Evolutionary conservation across 2,113 vertebrate species (phyloP), one percentile per base, ranked within the genome.

Genomic region (Mixornis gularis): DNA sequence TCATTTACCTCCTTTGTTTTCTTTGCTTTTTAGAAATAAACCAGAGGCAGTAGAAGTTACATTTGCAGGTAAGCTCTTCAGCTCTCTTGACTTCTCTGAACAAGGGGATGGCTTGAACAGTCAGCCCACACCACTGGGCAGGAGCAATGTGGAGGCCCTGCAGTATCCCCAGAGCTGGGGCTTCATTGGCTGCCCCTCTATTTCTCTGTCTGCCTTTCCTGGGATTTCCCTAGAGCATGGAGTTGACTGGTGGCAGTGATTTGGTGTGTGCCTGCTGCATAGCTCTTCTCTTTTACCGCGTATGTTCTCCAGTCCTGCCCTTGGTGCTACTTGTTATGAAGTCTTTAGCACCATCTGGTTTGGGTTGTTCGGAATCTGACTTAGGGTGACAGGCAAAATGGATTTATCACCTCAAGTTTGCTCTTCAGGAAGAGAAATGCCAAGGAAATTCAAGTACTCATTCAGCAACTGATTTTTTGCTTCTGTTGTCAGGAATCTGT

Each of bases 21-120:
- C 51, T 83, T 93, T 96, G 30, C 56, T 93, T 93, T 94, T 87
- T 92, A 99, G 99, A 96, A 99, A 99, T 94, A 99, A 99, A 94
- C 99, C 99, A 94, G 99, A 99, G 95, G 98, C 99, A 72, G 99
- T 99, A 91, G 99, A 99, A 96, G 98, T 99, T 94, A 99, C 99
- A 22, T 99, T 99, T 98, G 99, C 99, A 98, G 99, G 99, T 99
- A 97, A 98, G 98, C 60, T 64, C 22, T 1, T 1, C 66, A 59
- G 38, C 9, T 72, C 10, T 79, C 18, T 36, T 74, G 26, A 21
- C 51, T 81, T 74, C n/a, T 48, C 36, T 74, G 26, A 51, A 84
- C 56, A 34, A 62, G 46, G 11, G 44, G 4, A 46, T 81, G 44
- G 29, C 53, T 76, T 3, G 1, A 71, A 17, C 7, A 8, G n/a